Conservation (phyloP, 2,113 vertebrate genomes). For the Bubo scandiacus region DNA sequence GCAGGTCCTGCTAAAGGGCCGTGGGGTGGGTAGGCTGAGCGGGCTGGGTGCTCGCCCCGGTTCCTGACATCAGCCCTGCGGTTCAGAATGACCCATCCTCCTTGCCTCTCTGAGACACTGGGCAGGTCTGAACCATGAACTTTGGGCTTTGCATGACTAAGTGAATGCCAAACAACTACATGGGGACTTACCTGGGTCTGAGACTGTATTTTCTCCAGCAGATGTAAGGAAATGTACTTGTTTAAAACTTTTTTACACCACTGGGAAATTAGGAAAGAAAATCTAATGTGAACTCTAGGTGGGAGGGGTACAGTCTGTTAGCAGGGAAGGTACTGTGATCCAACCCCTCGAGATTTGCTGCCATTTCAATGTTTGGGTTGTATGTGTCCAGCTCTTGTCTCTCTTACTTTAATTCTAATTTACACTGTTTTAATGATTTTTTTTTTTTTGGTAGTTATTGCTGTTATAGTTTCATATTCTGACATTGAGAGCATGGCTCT, state of each 20-base stretch:
- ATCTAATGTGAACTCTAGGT: background rate
- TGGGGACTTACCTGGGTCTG: background rate
- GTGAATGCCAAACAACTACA: background rate
- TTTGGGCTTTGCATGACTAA: background rate
- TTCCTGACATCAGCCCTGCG: background rate
- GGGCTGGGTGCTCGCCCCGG: rapidly evolving
- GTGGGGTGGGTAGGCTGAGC: rapidly evolving
- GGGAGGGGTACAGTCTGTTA: background rate
- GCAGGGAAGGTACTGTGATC: background rate
- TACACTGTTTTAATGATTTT: background rate
- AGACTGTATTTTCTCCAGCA: background rate
- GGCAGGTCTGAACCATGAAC: background rate
- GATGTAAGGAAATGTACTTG: background rate
- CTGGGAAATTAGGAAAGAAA: background rate
- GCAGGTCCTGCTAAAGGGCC: background rate
- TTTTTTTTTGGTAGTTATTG: background rate
- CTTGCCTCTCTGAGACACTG: background rate
- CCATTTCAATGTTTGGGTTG: background rate
- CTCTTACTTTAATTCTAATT: background rate
- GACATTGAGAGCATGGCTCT: background rate
- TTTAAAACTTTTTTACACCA: background rate
- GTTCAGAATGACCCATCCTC: background rate
- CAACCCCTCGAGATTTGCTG: background rate
- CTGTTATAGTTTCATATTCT: background rate
- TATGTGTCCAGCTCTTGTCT: background rate